A percentile compares a stretch with the other conserved stretches of the same genome.
phyloP scores from a whole-genome alignment of 2,888 invertebrate genomes.

The Tipula vernalis region DNA sequence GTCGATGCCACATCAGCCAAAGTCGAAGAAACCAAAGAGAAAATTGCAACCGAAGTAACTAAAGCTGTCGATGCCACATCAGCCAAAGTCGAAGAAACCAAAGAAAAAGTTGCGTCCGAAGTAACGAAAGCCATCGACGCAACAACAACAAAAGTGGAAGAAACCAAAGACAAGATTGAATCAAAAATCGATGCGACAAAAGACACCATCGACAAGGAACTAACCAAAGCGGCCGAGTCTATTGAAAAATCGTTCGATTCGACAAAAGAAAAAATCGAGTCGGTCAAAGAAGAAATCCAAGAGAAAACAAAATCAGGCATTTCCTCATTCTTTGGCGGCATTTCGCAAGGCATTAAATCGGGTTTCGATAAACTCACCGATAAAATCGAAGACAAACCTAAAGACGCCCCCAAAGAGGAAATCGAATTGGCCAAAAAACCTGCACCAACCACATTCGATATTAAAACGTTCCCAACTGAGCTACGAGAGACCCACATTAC shows the following conservation, averaged over 20 bases:
- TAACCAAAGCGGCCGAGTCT: background rate
- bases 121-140: background rate
- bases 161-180: background rate
- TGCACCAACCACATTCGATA: conserved; percentile 29
- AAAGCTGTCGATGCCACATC: background rate
- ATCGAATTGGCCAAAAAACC: conserved; percentile 18
- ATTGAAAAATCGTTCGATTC: background rate
- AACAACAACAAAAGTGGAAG: background rate
- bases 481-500: conserved; percentile 62
- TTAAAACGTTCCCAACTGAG: conserved; percentile 46
- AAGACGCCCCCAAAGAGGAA: conserved; percentile 9
- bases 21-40: conserved; percentile 13
- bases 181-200: background rate
- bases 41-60: conserved; percentile 10
- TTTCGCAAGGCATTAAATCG: conserved; percentile 14
- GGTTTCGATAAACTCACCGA: conserved; percentile 13
- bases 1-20: background rate
- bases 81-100: conserved; percentile 8
- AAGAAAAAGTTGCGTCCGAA: conserved; percentile 9
- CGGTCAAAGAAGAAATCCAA: conserved; percentile 9
- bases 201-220: background rate
- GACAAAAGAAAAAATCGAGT: background rate
- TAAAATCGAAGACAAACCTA: conserved; percentile 11
- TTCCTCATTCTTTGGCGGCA: conserved; percentile 15
- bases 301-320: conserved; percentile 14